Conservation (phyloP, 2,888 invertebrate genomes). For the Exocentrus adspersus region DNA sequence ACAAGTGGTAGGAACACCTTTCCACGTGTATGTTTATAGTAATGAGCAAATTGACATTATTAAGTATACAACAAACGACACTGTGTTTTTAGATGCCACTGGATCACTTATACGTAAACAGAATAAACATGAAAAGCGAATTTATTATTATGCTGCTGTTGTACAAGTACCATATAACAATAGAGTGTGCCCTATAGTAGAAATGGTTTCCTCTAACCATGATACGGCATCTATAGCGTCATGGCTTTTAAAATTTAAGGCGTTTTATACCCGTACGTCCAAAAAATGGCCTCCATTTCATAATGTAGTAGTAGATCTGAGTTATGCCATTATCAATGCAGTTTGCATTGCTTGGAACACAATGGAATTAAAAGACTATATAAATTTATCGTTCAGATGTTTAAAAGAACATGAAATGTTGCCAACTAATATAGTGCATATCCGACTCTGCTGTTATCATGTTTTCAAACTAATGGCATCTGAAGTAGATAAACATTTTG, state of each 20-base stretch:
- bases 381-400: neutral
- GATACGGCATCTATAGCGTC: neutral
- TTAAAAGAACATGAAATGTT: neutral
- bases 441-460: conserved; percentile 20
- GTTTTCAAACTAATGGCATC: conserved; percentile 23
- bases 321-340: neutral
- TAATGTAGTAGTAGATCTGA: neutral
- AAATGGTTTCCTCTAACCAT: neutral
- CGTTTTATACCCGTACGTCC: neutral
- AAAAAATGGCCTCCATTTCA: conserved; percentile 6
- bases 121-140: neutral
- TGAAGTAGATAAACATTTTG: conserved; percentile 15
- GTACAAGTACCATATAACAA: neutral
- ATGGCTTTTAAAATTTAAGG: neutral
- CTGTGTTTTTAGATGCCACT: neutral
- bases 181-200: neutral
- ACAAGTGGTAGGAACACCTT: neutral
- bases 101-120: neutral
- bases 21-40: neutral
- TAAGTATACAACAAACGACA: neutral
- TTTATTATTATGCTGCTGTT: conserved; percentile 7
- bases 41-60: neutral
- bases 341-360: conserved; percentile 13
- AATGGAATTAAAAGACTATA: neutral
- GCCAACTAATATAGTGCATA: neutral